Percentiles rank a stretch among this genome's conserved stretches.
Conservation (phyloP, 2,797 vertebrate genomes). For the Acomys russatus region DNA sequence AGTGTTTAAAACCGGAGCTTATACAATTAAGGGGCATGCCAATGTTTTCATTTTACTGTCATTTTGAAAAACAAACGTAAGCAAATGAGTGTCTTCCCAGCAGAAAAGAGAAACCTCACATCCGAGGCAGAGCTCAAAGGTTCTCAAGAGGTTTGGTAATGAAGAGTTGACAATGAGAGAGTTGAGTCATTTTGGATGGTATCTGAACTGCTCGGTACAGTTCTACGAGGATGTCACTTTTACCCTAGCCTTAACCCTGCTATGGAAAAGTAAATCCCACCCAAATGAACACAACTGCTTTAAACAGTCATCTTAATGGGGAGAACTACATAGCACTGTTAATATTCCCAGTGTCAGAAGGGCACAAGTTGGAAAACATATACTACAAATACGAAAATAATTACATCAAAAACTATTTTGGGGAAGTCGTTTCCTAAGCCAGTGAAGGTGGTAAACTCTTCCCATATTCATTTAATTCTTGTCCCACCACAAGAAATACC, state of each 20-base stretch:
- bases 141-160: not conserved
- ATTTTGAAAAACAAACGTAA: not conserved
- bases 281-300: not conserved
- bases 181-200: not conserved
- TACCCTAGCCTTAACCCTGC: not conserved
- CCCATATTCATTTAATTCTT: not conserved
- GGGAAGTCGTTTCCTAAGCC: not conserved
- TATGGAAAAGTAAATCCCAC: not conserved
- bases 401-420: not conserved
- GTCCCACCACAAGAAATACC: not conserved
- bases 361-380: not conserved
- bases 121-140: not conserved
- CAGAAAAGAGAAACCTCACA: not conserved
- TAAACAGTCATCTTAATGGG: not conserved
- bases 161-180: not conserved
- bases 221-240: not conserved
- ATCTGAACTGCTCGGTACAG: not conserved
- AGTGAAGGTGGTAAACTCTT: not conserved
- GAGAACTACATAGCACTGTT: not conserved
- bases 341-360: not conserved
- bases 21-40: rapidly evolving
- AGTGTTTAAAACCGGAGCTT: not conserved
- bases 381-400: not conserved
- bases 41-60: not conserved
- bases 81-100: not conserved